Conservation (phyloP, 1,140 invertebrate genomes). For the Cherax destructor region DNA sequence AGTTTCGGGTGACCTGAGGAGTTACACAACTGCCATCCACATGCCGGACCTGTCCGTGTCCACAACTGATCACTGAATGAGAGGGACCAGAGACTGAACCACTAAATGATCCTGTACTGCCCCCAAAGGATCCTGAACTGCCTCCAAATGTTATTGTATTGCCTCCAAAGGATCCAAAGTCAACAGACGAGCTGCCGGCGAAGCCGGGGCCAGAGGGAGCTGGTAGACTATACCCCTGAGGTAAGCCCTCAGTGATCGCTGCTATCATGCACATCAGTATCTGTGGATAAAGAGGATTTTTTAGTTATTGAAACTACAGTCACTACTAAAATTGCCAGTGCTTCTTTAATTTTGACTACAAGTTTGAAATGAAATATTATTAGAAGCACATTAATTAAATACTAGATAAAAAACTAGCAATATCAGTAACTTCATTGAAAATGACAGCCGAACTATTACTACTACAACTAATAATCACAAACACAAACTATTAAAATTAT, state of each 20-base stretch:
- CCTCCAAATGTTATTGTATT: not conserved
- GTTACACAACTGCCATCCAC: conserved; percentile 9
- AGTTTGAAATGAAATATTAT: too few relatives aligned
- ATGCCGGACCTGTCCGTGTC: not conserved
- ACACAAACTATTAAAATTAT: too few relatives aligned
- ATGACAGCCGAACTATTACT: too few relatives aligned
- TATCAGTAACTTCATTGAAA: too few relatives aligned
- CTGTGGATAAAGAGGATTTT: not conserved
- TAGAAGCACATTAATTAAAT: too few relatives aligned
- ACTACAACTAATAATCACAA: too few relatives aligned
- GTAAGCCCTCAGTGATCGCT: not conserved
- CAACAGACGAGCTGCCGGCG: not conserved
- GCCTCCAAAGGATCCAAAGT: not conserved
- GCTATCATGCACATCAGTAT: not conserved
- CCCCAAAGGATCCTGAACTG: not conserved
- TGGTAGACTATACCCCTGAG: not conserved
- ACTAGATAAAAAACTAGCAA: too few relatives aligned
- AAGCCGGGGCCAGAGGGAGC: not conserved
- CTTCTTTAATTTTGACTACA: too few relatives aligned
- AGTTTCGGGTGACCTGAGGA: conserved; percentile 30
- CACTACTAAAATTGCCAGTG: too few relatives aligned
- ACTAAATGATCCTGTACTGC: not conserved
- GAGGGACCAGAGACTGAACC: not conserved
- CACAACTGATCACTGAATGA: not conserved
- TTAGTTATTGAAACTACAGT: not conserved